Evolutionary conservation across 2,113 vertebrate genomes (phyloP), one percentile per base, ranked within the genome.

Genomic region (Plestiodon gilberti): DNA sequence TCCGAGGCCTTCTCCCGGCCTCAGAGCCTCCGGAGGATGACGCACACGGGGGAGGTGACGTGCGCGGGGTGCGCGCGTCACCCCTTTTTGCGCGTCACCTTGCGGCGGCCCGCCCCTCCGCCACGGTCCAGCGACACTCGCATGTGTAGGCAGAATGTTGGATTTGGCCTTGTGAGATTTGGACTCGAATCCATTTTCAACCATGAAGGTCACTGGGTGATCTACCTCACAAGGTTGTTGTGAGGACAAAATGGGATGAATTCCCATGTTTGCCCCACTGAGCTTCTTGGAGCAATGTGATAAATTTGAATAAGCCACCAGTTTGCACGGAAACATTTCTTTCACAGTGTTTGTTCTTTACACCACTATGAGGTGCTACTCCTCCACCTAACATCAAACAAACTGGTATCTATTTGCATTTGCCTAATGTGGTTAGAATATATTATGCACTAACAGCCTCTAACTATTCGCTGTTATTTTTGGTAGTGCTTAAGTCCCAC

Each of bases 361-460:
- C 20, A 48, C 82, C 82, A 83, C 82, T 83, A 17, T 83, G 82
- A 75, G 82, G 82, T 62, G 82, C 82, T 75, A 9, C 82, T 83
- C 13, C 71, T 38, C 30, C 71, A 33, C 57, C 17, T 13, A 75
- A 83, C 35, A 48, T 25, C 52, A 43, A 48, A 33, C 38, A 52
- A 9, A 11, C n/a, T 43, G 52, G 28, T 81, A 48, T 81, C 28
- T 69, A 2, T 69, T 52, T 62, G 57, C 59, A 8, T 17, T 25
- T 40, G 52, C 33, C 67, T 59, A 61, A 55, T 33, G 8, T n/a
- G 40, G 62, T 28, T 57, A 81, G 40, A 67, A 20, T 30, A 52
- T 11, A n/a, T 22, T 23, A n/a, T 65, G 40, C 6, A 10, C 62
- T 52, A n/a, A 48, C 62, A 33, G 30, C 18, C 22, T 75, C 25